phyloP scores from a whole-genome alignment of 2,888 invertebrate genomes.

The Tipula unca region DNA sequence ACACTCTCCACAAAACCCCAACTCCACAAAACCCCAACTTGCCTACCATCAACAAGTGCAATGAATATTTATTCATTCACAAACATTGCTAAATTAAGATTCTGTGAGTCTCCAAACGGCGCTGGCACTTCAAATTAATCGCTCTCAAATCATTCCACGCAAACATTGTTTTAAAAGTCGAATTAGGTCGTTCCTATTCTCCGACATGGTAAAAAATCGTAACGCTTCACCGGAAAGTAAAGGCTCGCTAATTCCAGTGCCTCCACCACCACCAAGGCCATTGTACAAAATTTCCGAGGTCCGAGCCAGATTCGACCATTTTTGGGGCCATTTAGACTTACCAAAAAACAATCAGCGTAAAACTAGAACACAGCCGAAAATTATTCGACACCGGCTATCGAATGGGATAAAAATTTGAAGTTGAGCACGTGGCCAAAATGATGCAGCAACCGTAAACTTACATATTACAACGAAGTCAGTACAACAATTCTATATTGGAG shows the following conservation, averaged over 20 bases:
- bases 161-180: constrained; percentile 36
- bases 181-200: constrained; percentile 31
- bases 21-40: constrained; percentile 46
- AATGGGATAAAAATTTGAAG: constrained; percentile 84
- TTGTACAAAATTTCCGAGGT: constrained; percentile 70
- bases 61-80: constrained; percentile 81
- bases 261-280: constrained; percentile 85
- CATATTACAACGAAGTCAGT: background rate
- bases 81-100: constrained; percentile 70
- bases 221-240: constrained; percentile 44
- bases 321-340: constrained; percentile 83
- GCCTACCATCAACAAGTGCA: constrained; percentile 82
- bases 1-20: constrained; percentile 46
- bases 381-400: constrained; percentile 51
- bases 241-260: constrained; percentile 48
- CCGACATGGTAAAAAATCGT: constrained; percentile 33
- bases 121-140: constrained; percentile 43
- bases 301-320: constrained; percentile 75
- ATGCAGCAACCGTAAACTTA: constrained; percentile 31
- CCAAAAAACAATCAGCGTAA: constrained; percentile 80
- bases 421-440: constrained; percentile 45
- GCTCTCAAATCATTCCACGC: constrained; percentile 35
- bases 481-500: constrained; percentile 66
- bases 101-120: constrained; percentile 33
- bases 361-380: constrained; percentile 60